phyloP scores from a whole-genome alignment of 2,888 invertebrate species.

The Netelia virgata region DNA sequence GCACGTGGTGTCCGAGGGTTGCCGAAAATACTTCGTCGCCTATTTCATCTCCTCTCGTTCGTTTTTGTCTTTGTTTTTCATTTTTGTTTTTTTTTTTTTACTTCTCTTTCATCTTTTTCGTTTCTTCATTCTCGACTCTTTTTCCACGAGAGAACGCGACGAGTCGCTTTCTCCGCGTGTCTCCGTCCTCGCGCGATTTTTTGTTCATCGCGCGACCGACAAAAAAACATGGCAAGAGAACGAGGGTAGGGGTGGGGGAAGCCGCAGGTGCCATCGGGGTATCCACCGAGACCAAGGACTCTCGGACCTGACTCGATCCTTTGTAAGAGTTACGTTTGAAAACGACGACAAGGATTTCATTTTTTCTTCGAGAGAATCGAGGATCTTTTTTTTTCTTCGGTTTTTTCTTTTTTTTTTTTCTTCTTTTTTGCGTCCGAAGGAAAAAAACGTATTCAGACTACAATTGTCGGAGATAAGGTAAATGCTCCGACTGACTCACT shows the following conservation, averaged over 20 bases:
- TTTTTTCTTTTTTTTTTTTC: slow-evolving; percentile 9
- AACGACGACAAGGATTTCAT: neutral
- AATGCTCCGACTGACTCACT: slow-evolving; percentile 24
- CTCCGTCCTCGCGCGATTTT: neutral
- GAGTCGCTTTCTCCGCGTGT: neutral
- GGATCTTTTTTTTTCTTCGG: neutral
- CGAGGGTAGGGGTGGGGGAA: slow-evolving; percentile 2
- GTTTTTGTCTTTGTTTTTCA: neutral
- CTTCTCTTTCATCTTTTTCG: neutral
- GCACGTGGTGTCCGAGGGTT: slow-evolving; percentile 62
- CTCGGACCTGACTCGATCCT: slow-evolving; percentile 8
- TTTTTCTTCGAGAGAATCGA: neutral
- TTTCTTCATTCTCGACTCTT: neutral
- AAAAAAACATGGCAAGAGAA: neutral
- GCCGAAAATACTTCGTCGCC: slow-evolving; percentile 24
- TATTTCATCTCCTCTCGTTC: neutral
- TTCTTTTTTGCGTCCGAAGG: neutral
- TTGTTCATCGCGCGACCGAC: neutral
- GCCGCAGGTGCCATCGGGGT: slow-evolving; percentile 37
- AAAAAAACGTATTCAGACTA: neutral
- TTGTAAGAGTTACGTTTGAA: slow-evolving; percentile 14
- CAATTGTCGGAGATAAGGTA: slow-evolving; percentile 24
- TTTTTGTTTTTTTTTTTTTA: neutral
- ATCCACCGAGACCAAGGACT: slow-evolving; percentile 31
- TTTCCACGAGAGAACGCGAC: too few species aligned